Base-by-base conservation (phyloP, 2,797 vertebrate species). In the Hoplostethus atlanticus region DNA sequence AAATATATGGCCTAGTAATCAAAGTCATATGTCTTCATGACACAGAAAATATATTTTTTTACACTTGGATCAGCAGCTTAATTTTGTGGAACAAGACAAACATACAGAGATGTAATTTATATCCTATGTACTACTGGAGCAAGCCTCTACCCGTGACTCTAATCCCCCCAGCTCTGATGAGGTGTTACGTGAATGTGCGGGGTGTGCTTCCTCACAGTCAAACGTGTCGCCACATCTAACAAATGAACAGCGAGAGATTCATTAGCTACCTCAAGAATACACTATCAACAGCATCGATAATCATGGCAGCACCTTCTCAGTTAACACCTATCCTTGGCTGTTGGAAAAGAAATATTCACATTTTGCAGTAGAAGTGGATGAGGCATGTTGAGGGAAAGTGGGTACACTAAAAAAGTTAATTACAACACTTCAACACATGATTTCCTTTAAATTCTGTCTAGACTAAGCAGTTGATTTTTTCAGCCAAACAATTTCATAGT, bases 11-110 rank as follows among this genome's bases (percentile, higher is more conserved):
- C 11, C 15, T 4, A 28, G 28, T 28, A 28, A 28, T 28, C 44
- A 57, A 58, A 6, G 34, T 60, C 42, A 71, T 68, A 69, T 68
- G 77, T 79, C 42, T 76, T 72, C 34, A 44, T 80, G 64, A 48
- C 17, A 38, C 54, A 48, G 52, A 63, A 72, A 73, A 31, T 52
- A 58, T 52, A 55, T 17, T 16, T 81, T 77, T 69, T 81, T 46
- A 46, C 64, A 7, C 34, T 36, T 55, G 48, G 28, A 77, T 71
- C 87, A 83, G 59, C 77, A 77, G 68, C 80, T 87, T 81, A 87
- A 87, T 92, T 87, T 84, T 71, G 68, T 67, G 68, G 65, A 84
- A 79, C 76, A 77, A 81, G 82, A 69, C 55, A 66, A 79, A 79
- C 57, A 81, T 59, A 73, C 48, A 60, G 72, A 2, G 0, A 63